Evolutionary conservation across 2,888 invertebrate species (phyloP).

Genomic region (Yponomeuta plumbellus): DNA sequence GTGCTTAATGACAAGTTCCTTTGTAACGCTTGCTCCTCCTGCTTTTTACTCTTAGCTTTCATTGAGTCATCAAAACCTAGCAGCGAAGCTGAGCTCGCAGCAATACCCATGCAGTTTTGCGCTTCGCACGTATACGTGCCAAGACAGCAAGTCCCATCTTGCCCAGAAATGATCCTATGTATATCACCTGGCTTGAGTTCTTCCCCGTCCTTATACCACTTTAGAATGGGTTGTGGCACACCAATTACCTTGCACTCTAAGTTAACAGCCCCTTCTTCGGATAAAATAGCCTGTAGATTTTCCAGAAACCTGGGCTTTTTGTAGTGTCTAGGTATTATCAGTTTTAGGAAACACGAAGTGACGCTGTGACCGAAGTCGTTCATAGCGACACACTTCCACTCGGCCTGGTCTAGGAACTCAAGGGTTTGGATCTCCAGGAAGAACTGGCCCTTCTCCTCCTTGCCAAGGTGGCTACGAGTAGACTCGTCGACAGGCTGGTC

Average conservation of each 20-base stretch:
- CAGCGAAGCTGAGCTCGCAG: conserved; percentile 91
- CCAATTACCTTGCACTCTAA: conserved; percentile 95
- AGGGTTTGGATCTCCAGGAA: conserved; percentile 83
- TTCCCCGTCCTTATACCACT: conserved; percentile 94
- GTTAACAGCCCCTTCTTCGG: conserved; percentile 93
- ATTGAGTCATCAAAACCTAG: conserved; percentile 89
- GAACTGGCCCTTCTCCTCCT: conserved; percentile 83
- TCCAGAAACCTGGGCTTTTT: conserved; percentile 93
- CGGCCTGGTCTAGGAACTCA: conserved; percentile 91
- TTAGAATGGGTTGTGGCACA: conserved; percentile 91
- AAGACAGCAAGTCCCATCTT: conserved; percentile 92
- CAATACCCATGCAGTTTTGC: conserved; percentile 92
- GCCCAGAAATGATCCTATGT: conserved; percentile 91
- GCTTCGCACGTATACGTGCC: conserved; percentile 95
- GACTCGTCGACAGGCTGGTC: conserved; percentile 84
- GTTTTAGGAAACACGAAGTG: conserved; percentile 89
- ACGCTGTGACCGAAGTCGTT: conserved; percentile 94
- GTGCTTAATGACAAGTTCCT: conserved; percentile 91
- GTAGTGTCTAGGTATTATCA: conserved; percentile 90
- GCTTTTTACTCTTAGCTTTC: conserved; percentile 72
- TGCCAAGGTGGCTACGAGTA: conserved; percentile 79
- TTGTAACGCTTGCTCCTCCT: conserved; percentile 75
- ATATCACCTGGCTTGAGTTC: conserved; percentile 94
- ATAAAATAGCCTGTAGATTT: conserved; percentile 88
- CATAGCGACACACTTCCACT: conserved; percentile 93